Evolutionary conservation across 1,140 invertebrate species (phyloP), one percentile per base, ranked within the genome.

Genomic region (Kradibia gibbosae): DNA sequence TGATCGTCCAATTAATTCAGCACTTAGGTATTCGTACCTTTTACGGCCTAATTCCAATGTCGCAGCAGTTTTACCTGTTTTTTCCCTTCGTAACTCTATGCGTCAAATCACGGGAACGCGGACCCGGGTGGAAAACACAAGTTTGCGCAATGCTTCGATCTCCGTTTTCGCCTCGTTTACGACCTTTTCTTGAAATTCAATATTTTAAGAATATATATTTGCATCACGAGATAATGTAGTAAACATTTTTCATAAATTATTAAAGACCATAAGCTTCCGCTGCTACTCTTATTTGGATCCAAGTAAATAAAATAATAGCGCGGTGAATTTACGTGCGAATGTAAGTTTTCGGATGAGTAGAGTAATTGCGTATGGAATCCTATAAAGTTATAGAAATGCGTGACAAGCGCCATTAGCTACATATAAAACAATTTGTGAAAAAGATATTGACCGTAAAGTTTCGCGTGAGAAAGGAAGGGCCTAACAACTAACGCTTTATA

Each of bases 1-100:
- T 70, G 70, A 79, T 73, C 28, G 45, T 79, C 67, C 71, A 79
- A 73, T 73, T 73, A 60, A 79, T 79, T 28, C 25, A 45, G 28
- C 25, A 28, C 39, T 11, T 28, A 7, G 45, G 48, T 3, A 20
- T 45, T 1, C 39, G 8, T 10, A 20, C 55, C 53, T 76, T 76
- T 76, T 77, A 57, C 75, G 34, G 50, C 36, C 55, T 75, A 62
- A 76, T 76, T 11, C 36, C 36, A 13, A 48, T 45, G 31, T 8
- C 57, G 28, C 15, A 60, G 75, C 45, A 36, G 62, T 78, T 28
- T 50, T 67, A 78, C 75, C 60, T 67, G 75, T 67, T 78, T 67
- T 50, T 67, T 67, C 17, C 22, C 17, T 57, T 25, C 22, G 15
- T 20, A 13, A 5, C 17, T 57, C 10, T n/a, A 3, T 28, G n/a